These are phyloP conservation scores for Maccullochella peelii DNA, from an alignment of 2,113 vertebrate genomes.

Conservation along the genomic window DNA sequence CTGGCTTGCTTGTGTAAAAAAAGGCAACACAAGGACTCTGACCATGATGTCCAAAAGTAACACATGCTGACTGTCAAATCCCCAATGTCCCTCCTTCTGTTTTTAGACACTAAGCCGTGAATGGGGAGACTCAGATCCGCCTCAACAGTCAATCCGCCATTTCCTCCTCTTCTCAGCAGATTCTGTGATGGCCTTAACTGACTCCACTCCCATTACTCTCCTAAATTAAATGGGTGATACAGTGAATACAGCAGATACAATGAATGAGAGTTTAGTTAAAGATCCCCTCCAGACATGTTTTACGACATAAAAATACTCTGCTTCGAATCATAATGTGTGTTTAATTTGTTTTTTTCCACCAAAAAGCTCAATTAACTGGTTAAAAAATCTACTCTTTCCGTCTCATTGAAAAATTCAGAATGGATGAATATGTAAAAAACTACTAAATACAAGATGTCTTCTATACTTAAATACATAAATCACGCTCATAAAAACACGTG, in stretches of 20 bases:
- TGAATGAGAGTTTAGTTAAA: neutral
- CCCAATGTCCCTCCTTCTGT: constrained; percentile 24
- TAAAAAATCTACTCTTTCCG: neutral
- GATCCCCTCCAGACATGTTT: neutral
- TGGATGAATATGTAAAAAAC: no score
- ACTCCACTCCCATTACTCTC: neutral
- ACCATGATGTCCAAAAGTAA: constrained; percentile 34
- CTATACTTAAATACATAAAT: neutral
- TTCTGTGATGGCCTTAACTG: constrained; percentile 17
- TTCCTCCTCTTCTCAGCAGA: constrained; percentile 1
- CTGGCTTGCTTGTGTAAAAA: constrained; percentile 14
- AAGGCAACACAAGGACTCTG: constrained; percentile 10
- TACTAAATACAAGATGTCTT: neutral
- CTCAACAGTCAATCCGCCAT: constrained; percentile 12
- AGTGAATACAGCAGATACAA: no score
- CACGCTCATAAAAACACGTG: no score
- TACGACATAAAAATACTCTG: neutral
- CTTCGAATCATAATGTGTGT: neutral
- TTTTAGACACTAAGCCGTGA: constrained; percentile 60
- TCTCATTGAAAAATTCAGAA: neutral
- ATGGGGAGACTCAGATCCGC: constrained; percentile 34
- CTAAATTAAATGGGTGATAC: constrained; percentile 2
- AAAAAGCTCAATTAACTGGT: neutral
- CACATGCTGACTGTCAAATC: constrained; percentile 26
- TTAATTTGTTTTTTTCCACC: neutral